phyloP scores from a whole-genome alignment of 2,888 invertebrate species.

The Drosophila seclusa region DNA sequence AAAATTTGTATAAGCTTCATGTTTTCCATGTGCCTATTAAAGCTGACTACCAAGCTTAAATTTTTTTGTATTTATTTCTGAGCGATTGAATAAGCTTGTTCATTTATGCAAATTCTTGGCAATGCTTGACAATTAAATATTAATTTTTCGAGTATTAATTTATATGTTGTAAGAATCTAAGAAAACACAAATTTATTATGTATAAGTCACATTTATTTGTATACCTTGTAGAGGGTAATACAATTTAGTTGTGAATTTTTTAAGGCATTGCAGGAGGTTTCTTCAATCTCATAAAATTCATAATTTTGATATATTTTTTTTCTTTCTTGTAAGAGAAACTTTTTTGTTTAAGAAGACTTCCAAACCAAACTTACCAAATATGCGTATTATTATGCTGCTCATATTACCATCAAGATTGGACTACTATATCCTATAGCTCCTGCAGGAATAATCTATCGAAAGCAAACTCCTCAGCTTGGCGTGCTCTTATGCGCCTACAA shows the following conservation, averaged over 20 bases:
- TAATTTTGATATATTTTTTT: too few species aligned
- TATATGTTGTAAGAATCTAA: background rate
- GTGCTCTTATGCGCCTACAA: background rate
- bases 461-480: background rate
- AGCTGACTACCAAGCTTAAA: background rate
- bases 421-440: background rate
- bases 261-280: background rate
- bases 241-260: too few species aligned
- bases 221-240: background rate
- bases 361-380: background rate
- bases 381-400: background rate
- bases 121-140: background rate
- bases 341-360: background rate
- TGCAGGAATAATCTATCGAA: too few species aligned
- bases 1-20: background rate
- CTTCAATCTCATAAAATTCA: background rate
- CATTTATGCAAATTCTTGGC: background rate
- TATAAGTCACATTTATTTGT: background rate
- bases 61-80: background rate
- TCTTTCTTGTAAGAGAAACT: rapidly evolving
- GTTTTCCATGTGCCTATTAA: background rate
- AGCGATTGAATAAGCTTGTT: background rate
- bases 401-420: background rate
- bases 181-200: background rate
- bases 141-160: background rate